Conservation (phyloP, 2,888 invertebrate species). For the Platycnemis pennipes region DNA sequence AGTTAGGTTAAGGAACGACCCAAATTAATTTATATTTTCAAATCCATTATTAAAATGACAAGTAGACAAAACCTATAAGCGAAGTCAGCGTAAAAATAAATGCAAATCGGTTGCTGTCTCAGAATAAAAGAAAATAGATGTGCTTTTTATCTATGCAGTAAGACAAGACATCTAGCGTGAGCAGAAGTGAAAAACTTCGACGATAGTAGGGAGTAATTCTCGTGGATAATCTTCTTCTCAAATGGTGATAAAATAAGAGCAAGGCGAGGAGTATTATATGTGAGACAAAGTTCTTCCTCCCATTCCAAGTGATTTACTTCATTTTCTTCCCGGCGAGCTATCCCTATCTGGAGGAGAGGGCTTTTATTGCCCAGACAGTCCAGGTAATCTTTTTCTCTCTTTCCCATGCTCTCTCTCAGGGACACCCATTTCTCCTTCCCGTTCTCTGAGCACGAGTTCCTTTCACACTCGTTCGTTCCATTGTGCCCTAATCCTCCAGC, state of each 20-base stretch:
- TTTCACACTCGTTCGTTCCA: not conserved
- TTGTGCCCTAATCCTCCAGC: not conserved
- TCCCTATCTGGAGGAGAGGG: not conserved
- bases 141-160: not conserved
- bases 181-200: not conserved
- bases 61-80: too few species aligned
- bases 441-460: not conserved
- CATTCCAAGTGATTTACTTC: conserved; percentile 41
- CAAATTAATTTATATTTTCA: too few species aligned
- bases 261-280: not conserved
- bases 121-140: not conserved
- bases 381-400: not conserved
- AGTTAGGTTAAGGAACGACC: too few species aligned
- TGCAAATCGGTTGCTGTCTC: too few species aligned
- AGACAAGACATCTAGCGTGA: not conserved
- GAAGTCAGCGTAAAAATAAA: not conserved
- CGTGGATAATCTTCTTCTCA: not conserved
- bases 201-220: not conserved
- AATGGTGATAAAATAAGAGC: not conserved
- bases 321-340: not conserved
- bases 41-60: too few species aligned
- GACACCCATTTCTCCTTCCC: not conserved
- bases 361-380: not conserved
- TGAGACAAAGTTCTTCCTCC: conserved; percentile 13
- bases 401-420: not conserved